These are phyloP conservation scores for Artibeus lituratus DNA, from an alignment of 2,797 vertebrate genomes.

Conservation along the genomic window DNA sequence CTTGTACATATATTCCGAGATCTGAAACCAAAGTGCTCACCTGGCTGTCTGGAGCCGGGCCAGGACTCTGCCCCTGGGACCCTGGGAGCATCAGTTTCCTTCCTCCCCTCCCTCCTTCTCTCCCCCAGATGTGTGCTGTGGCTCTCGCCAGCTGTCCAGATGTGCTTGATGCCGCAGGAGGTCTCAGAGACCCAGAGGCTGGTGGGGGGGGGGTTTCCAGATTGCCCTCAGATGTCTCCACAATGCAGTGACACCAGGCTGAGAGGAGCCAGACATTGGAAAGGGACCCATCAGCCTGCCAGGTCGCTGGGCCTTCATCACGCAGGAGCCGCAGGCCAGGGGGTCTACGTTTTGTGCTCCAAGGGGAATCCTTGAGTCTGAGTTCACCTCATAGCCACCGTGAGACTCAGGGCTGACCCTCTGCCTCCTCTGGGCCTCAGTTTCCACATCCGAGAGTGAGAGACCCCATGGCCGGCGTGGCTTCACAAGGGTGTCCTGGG, in stretches of 20 bases:
- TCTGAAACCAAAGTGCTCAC: not conserved
- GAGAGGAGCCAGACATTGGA: not conserved
- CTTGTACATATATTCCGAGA: rapidly evolving
- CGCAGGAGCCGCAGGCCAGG: rapidly evolving
- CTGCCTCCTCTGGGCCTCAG: not conserved
- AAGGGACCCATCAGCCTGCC: not conserved
- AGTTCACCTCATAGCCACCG: not conserved
- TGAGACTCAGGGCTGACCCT: not conserved
- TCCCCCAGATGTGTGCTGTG: conserved; percentile 39
- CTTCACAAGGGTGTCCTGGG: not conserved
- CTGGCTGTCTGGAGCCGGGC: conserved; percentile 1
- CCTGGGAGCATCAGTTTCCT: not conserved
- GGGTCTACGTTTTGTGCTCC: not conserved
- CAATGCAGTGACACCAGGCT: not conserved
- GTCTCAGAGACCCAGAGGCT: not conserved
- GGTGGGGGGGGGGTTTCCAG: not conserved
- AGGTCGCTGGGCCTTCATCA: rapidly evolving
- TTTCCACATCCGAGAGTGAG: not conserved
- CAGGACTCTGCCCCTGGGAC: not conserved
- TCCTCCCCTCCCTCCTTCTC: not conserved
- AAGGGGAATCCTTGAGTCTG: not conserved
- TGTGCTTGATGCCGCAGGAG: not conserved
- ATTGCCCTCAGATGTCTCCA: not conserved
- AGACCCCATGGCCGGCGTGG: no score
- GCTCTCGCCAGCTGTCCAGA: conserved; percentile 37